phyloP scores from a whole-genome alignment of 2,888 invertebrate genomes.

The Eledona agricola region DNA sequence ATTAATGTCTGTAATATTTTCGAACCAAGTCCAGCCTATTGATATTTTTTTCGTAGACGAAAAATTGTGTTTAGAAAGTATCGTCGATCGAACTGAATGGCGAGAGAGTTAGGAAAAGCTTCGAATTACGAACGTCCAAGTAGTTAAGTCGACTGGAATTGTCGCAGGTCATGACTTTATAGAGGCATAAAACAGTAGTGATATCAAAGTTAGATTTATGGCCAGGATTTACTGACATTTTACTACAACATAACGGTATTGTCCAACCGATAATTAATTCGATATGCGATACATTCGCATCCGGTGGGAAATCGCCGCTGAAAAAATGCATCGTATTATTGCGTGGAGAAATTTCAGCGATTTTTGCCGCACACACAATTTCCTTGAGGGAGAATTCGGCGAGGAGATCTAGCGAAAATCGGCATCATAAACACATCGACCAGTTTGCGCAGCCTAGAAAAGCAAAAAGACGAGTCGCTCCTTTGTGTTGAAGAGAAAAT shows the following conservation, averaged over 20 bases:
- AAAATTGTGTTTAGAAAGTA: too few relatives aligned
- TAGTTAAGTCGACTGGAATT: slow-evolving; percentile 19
- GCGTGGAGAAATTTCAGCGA: slow-evolving; percentile 9
- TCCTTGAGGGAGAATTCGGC: too few relatives aligned
- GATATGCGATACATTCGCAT: slow-evolving; percentile 10
- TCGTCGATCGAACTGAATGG: too few relatives aligned
- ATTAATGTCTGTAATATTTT: slow-evolving; percentile 33
- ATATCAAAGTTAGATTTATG: slow-evolving; percentile 20
- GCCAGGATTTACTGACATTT: slow-evolving; percentile 21
- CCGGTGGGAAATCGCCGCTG: slow-evolving; percentile 12
- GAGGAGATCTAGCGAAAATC: slow-evolving; percentile 3
- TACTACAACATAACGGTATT: slow-evolving; percentile 22
- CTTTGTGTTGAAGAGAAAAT: slow-evolving; percentile 40
- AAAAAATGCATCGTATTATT: slow-evolving; percentile 18
- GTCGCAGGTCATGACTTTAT: slow-evolving; percentile 27
- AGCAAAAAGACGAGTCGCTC: slow-evolving; percentile 27
- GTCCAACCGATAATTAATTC: slow-evolving; percentile 31
- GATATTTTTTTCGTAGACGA: too few relatives aligned
- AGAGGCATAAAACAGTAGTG: slow-evolving; percentile 20
- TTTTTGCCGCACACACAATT: too few relatives aligned
- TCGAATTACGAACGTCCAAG: too few relatives aligned
- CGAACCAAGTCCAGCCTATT: slow-evolving; percentile 4
- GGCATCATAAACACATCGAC: slow-evolving; percentile 41
- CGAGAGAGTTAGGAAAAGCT: too few relatives aligned
- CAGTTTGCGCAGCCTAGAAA: slow-evolving; percentile 42